Conservation (phyloP, 1,140 invertebrate species). For the Dendrolimus punctatus region DNA sequence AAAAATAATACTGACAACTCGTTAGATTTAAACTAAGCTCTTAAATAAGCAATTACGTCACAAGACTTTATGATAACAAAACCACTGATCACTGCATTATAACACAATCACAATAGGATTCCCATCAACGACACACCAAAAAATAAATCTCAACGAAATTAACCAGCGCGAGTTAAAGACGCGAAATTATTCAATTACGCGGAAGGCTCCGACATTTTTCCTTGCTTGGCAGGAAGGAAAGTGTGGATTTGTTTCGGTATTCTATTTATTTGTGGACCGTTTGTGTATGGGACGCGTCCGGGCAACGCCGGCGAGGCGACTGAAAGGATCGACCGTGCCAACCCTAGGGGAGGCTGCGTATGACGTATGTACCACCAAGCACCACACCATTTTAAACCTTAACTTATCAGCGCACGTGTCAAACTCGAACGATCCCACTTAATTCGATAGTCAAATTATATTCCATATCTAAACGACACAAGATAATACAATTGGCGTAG, state of each 20-base stretch:
- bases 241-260: conserved; percentile 46
- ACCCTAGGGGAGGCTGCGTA: conserved; percentile 65
- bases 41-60: conserved; percentile 10
- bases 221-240: conserved; percentile 49
- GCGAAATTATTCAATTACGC: conserved; percentile 38
- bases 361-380: conserved; percentile 22
- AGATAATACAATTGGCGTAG: conserved; percentile 4
- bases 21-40: conserved; percentile 55
- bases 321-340: conserved; percentile 62
- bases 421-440: conserved; percentile 16
- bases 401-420: conserved; percentile 19
- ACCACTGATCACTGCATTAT: conserved; percentile 15
- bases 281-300: conserved; percentile 42
- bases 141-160: conserved; percentile 45
- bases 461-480: conserved; percentile 15
- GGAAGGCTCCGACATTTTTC: conserved; percentile 36
- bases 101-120: conserved; percentile 12
- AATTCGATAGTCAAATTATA: conserved; percentile 29
- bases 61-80: conserved; percentile 6
- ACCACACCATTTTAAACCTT: conserved; percentile 18
- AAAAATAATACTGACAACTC: conserved; percentile 37
- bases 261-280: conserved; percentile 24
- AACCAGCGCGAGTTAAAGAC: conserved; percentile 52
- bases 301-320: conserved; percentile 60
- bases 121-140: conserved; percentile 18